Conservation (phyloP, 2,797 vertebrate genomes). For the Clamator glandarius region DNA sequence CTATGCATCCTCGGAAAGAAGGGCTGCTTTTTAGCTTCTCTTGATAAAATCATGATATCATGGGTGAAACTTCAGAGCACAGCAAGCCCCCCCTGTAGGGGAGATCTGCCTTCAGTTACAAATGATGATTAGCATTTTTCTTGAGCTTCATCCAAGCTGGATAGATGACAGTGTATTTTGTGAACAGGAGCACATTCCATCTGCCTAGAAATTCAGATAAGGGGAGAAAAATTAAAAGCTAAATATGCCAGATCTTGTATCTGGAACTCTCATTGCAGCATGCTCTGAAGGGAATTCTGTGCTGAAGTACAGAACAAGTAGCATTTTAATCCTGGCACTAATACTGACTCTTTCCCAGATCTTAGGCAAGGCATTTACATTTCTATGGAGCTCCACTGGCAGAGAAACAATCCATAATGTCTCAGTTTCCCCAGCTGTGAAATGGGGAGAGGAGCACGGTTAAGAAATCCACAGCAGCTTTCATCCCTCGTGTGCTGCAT, state of each 20-base stretch:
- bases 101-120: neutral
- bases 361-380: constrained; percentile 36
- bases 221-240: constrained; percentile 18
- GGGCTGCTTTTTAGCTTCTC: neutral
- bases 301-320: neutral
- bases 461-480: neutral
- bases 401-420: neutral
- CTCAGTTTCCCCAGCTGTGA: constrained; percentile 33
- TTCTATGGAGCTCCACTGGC: constrained; percentile 8
- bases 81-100: neutral
- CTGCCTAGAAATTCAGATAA: neutral
- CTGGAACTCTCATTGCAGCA: neutral
- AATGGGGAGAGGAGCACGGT: neutral
- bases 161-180: neutral
- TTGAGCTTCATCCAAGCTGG: neutral
- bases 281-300: neutral
- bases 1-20: neutral
- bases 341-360: neutral
- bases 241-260: neutral
- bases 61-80: neutral
- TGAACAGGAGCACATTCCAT: neutral
- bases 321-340: constrained; percentile 24
- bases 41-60: constrained; percentile 7
- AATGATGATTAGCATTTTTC: constrained; percentile 8
- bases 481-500: fast-evolving